Evolutionary conservation across 2,888 invertebrate species (phyloP).

Genomic region (Unio pictorum): DNA sequence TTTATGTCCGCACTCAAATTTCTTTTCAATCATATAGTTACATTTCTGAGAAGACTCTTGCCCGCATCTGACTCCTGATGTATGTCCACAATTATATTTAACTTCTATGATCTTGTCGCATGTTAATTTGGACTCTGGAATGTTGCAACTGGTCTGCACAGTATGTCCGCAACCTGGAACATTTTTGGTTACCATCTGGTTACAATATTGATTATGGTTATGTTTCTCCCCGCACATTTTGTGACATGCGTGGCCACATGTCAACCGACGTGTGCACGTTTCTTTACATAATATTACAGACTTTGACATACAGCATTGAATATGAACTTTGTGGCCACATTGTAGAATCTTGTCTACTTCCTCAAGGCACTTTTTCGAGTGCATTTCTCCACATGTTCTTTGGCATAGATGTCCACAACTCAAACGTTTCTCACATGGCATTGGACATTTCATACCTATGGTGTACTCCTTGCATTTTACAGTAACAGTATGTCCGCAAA

Average conservation of each 20-base stretch:
- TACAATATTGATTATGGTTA: no score
- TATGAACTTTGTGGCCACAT: conserved; percentile 44
- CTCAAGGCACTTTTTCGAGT: not conserved
- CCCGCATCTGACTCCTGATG: no score
- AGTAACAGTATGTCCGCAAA: conserved; percentile 9
- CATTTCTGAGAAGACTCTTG: conserved; percentile 11
- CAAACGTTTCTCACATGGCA: not conserved
- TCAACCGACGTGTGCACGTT: conserved; percentile 1
- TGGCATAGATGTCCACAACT: conserved; percentile 13
- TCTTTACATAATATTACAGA: conserved; percentile 2
- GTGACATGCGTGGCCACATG: no score
- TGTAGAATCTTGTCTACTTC: no score
- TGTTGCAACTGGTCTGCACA: no score
- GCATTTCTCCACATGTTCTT: not conserved
- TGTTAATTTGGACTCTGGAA: no score
- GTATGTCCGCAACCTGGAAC: no score
- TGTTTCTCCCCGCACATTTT: no score
- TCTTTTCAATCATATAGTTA: conserved; percentile 15
- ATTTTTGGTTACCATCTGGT: no score
- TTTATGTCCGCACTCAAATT: conserved; percentile 37
- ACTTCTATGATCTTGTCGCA: conserved; percentile 32
- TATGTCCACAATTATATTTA: conserved; percentile 33
- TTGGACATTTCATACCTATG: no score
- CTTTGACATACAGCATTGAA: conserved; percentile 29
- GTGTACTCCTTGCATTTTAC: conserved; percentile 3